Base-by-base conservation (phyloP, 2,888 invertebrate species). In the Lepidocyrtoides sp. region DNA sequence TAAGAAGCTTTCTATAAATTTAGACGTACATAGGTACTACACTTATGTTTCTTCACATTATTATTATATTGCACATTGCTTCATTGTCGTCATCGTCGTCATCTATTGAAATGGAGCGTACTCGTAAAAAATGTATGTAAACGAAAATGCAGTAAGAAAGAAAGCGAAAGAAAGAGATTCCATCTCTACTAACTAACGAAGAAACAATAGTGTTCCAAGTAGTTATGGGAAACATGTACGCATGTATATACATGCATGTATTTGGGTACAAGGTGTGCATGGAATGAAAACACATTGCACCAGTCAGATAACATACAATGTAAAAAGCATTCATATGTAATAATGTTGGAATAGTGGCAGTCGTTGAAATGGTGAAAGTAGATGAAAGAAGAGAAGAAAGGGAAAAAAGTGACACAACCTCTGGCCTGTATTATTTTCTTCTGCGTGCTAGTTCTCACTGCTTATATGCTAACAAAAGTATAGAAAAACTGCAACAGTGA, bases 261-360 rank as follows among this genome's bases (percentile, higher is more conserved):
- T 8, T 17, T 5, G 60, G n/a, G n/a, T n/a, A 23, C 12, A 26
- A 60, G 60, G 26, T 26, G 60, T 20, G n/a, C 3, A n/a, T 0
- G 26, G 5, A 23, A 29, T 29, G 29, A 10, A 14, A 0, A 63
- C 3, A 14, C 26, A 63, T 3, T 63, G 82, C 5, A 60, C 36
- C 44, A 75, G 75, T 75, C 66, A 32, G 32, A 32, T 5, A 32
- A n/a, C 72, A 79, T 51, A 54, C 57, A 79, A 81, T 84, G 84
- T 48, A 84, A 84, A 84, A 69, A 69, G 48, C 84, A 84, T 84
- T 63, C 54, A 82, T 82, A 82, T 82, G 69, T 84, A 84, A 69
- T 84, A 69, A 32, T 51, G 84, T 51, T 69, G 84, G 69, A 84
- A 84, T 84, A 84, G 69, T 84, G 84, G 84, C 69, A 84, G 75